phyloP scores from a whole-genome alignment of 2,113 vertebrate species.

The Passerina amoena region DNA sequence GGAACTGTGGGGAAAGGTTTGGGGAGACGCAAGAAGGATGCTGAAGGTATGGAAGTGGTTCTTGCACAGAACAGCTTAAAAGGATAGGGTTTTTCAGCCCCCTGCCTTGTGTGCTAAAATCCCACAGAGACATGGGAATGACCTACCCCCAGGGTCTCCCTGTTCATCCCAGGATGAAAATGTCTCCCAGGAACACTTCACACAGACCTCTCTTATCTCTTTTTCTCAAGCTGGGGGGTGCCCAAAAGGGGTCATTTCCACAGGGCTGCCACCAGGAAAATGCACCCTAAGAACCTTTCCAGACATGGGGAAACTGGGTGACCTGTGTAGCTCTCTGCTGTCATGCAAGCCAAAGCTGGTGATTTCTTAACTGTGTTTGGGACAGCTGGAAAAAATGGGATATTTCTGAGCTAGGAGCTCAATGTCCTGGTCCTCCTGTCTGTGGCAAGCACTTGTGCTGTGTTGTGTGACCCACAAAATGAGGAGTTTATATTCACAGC shows the following conservation, averaged over 20 bases:
- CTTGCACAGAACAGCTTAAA: background rate
- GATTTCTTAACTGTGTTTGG: background rate
- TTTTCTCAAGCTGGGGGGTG: background rate
- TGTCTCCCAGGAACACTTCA: background rate
- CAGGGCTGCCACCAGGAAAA: background rate
- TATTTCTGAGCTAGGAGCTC: background rate
- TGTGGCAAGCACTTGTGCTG: fast-evolving
- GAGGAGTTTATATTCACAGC: background rate
- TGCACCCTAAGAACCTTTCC: background rate
- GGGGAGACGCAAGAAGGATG: background rate
- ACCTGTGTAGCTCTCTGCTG: background rate
- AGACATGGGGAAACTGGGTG: background rate
- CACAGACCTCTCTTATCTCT: background rate
- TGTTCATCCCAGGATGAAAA: background rate
- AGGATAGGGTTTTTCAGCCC: background rate
- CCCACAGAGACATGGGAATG: fast-evolving
- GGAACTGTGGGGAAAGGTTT: background rate
- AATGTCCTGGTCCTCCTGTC: background rate
- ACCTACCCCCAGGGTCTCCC: background rate
- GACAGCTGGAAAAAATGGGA: background rate
- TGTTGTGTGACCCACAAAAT: background rate
- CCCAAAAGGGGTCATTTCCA: background rate
- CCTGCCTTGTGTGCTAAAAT: background rate
- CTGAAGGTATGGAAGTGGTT: background rate
- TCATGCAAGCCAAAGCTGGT: background rate